Base-by-base conservation (phyloP, 1,140 invertebrate genomes). In the Leptinotarsa undecemlineata region DNA sequence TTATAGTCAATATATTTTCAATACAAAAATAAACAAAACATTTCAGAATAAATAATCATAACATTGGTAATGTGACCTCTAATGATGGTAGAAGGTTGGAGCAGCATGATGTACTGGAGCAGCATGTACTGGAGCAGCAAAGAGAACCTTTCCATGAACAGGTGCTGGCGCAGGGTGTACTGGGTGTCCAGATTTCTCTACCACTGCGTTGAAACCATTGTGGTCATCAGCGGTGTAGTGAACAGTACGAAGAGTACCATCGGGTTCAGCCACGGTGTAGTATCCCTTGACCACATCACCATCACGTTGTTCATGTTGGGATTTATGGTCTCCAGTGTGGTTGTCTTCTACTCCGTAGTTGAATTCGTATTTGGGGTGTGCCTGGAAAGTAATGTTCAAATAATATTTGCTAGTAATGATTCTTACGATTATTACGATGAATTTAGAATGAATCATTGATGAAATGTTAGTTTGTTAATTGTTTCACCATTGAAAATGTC, bases 201-300 rank as follows among this genome's bases (percentile, higher is more conserved):
- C 85, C 19, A 85, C 82, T 48, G 69, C 69, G 48, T 71, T 71
- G 48, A 71, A 71, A 62, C 69, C 69, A 42, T 71, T 71, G 69
- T 71, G 86, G 3, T 87, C 85, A 82, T 90, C 89, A 42, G 89
- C 89, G 5, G 89, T 90, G 82, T 92, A 91, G 78, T 90, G 89
- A 0, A 91, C 90, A 26, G 88, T 88, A 74, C 90, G 87, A 71
- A 89, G 87, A 72, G 88, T 84, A 91, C 66, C 87, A 87, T 73
- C 90, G 88, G 90, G 89, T 76, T 92, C 90, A 23, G 89, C 86
- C 11, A 91, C 82, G 1, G 88, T 90, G 83, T 91, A 91, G 51
- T 87, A 87, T 23, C 90, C 90, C 77, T 71, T 71, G 11, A 71
- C 69, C 0, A 71, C 69, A 26, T 71, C 69, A n/a, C 69, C 69